Evolutionary conservation across 2,888 invertebrate species (phyloP).

Genomic region (Nomada flava): DNA sequence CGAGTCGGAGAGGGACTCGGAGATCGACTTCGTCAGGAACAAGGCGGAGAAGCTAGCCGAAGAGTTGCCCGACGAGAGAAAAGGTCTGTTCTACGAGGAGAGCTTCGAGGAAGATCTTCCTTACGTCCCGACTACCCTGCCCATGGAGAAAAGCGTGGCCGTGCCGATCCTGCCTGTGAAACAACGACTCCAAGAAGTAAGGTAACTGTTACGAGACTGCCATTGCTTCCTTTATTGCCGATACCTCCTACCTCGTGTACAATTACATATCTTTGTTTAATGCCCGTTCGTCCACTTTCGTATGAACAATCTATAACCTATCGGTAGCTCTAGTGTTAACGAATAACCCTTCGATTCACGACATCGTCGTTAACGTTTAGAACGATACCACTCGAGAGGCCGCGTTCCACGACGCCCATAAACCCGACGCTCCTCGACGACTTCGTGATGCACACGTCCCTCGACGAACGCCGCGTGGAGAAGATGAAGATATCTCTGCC

Average conservation of each 20-base stretch:
- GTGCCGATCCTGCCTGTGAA: constrained; percentile 93
- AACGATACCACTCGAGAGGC: constrained; percentile 90
- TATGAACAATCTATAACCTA: no score
- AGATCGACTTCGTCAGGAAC: constrained; percentile 85
- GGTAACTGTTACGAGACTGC: constrained; percentile 63
- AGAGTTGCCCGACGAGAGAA: constrained; percentile 88
- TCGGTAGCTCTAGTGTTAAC: no score
- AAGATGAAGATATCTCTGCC: constrained; percentile 90
- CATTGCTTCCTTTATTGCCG: background rate
- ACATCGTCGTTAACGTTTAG: constrained; percentile 75
- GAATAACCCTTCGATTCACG: background rate
- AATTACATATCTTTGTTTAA: no score
- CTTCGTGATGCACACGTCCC: constrained; percentile 85
- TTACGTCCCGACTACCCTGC: constrained; percentile 95
- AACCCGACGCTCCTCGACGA: constrained; percentile 90
- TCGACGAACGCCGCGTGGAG: constrained; percentile 85
- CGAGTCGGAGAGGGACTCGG: constrained; percentile 90
- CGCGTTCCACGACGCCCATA: constrained; percentile 90
- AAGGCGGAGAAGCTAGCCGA: constrained; percentile 87
- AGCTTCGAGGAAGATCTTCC: constrained; percentile 94
- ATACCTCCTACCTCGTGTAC: background rate
- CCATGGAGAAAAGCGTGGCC: constrained; percentile 92
- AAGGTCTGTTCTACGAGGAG: constrained; percentile 92
- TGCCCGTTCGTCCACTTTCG: no score
- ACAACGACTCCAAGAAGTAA: constrained; percentile 86